phyloP scores from a whole-genome alignment of 2,888 invertebrate genomes.

The Limnephilus lunatus region DNA sequence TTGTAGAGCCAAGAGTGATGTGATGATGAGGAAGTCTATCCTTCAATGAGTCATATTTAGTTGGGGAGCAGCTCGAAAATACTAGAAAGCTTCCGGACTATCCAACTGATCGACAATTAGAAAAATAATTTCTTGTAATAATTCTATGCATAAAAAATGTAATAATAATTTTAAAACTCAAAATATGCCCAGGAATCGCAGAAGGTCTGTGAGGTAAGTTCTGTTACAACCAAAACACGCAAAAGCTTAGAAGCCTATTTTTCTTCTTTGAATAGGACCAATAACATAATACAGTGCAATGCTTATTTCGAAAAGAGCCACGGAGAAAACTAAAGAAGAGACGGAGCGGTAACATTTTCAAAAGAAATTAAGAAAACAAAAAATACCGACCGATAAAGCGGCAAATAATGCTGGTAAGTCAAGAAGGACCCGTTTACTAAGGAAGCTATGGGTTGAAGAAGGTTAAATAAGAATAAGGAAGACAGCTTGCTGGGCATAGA shows the following conservation, averaged over 20 bases:
- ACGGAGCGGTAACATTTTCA: neutral
- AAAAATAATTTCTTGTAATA: no score
- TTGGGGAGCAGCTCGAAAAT: no score
- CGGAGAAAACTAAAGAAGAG: neutral
- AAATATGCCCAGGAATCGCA: neutral
- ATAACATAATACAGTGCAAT: neutral
- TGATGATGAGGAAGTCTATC: no score
- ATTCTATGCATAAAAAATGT: no score
- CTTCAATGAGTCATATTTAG: no score
- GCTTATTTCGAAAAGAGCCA: neutral
- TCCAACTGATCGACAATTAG: no score
- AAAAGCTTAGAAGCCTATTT: neutral
- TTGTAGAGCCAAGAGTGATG: no score
- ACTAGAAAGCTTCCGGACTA: no score
- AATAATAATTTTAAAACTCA: neutral
- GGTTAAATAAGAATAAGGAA: neutral
- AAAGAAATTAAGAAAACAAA: neutral
- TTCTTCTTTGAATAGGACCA: neutral
- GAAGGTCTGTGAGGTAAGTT: neutral
- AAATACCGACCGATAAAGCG: neutral
- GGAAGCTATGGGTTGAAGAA: neutral
- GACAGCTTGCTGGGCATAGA: neutral
- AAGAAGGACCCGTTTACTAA: neutral
- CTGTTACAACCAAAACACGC: neutral
- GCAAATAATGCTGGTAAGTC: neutral